Conservation (phyloP, 1,140 invertebrate species). For the Lepidotrigona ventralis region DNA sequence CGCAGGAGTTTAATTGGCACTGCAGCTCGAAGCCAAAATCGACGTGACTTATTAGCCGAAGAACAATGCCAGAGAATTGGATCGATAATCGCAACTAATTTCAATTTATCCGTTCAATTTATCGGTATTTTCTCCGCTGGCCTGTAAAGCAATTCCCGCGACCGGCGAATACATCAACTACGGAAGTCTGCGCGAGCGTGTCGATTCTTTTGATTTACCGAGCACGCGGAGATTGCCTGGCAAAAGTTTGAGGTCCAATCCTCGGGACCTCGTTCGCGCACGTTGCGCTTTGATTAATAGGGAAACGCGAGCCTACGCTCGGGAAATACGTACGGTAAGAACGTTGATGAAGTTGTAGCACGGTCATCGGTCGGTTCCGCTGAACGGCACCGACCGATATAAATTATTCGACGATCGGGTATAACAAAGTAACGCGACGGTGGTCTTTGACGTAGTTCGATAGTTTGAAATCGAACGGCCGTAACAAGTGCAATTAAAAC, state of each 20-base stretch:
- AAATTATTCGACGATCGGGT: neutral
- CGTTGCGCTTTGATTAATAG: constrained; percentile 27
- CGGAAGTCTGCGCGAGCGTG: too few relatives aligned
- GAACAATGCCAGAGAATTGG: too few relatives aligned
- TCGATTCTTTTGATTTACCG: constrained; percentile 52
- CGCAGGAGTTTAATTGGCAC: neutral
- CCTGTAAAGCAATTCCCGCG: constrained; percentile 55
- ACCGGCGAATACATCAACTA: neutral
- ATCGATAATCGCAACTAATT: constrained; percentile 68
- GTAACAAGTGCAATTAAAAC: neutral
- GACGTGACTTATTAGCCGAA: neutral
- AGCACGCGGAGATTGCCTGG: constrained; percentile 2
- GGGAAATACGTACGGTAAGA: constrained; percentile 3
- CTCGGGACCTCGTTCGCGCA: neutral
- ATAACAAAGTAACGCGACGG: neutral
- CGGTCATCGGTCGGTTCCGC: neutral
- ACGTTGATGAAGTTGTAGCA: neutral
- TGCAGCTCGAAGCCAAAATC: too few relatives aligned
- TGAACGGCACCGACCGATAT: neutral
- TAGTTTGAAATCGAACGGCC: neutral
- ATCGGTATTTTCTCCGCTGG: constrained; percentile 43
- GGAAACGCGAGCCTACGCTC: neutral
- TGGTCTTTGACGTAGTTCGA: neutral
- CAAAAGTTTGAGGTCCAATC: constrained; percentile 5
- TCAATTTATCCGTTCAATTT: constrained; percentile 65